Evolutionary conservation across 2,888 invertebrate species (phyloP).

Genomic region (Thymelicus sylvestris): DNA sequence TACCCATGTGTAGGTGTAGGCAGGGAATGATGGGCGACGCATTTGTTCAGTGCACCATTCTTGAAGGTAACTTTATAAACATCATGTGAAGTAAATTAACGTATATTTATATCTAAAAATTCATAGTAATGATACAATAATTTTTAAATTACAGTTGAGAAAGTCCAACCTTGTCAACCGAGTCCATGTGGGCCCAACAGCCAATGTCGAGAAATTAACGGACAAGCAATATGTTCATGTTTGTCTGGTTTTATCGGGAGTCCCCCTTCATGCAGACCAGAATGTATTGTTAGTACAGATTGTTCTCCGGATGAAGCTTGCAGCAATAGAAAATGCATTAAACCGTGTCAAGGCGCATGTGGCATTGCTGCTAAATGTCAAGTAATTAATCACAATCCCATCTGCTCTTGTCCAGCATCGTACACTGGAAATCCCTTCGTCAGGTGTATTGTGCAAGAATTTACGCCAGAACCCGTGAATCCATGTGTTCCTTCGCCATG

Average conservation of each 20-base stretch:
- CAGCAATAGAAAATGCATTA: slow-evolving; percentile 90
- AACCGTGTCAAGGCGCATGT: slow-evolving; percentile 94
- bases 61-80: slow-evolving; percentile 60
- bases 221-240: slow-evolving; percentile 90
- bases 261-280: slow-evolving; percentile 91
- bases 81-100: not conserved
- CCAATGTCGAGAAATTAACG: slow-evolving; percentile 89
- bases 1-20: slow-evolving; percentile 89
- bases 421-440: slow-evolving; percentile 91
- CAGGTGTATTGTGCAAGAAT: slow-evolving; percentile 84
- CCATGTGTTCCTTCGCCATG: slow-evolving; percentile 93
- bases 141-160: slow-evolving; percentile 60
- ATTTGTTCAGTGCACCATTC: slow-evolving; percentile 84
- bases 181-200: slow-evolving; percentile 92
- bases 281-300: slow-evolving; percentile 90
- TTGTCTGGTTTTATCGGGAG: slow-evolving; percentile 88
- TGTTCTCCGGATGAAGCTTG: slow-evolving; percentile 90
- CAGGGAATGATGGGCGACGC: slow-evolving; percentile 88
- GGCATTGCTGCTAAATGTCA: slow-evolving; percentile 90
- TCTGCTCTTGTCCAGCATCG: slow-evolving; percentile 88
- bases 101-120: not conserved
- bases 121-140: slow-evolving; percentile 10
- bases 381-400: slow-evolving; percentile 92
- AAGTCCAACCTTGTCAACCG: slow-evolving; percentile 70
- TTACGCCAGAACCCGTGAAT: slow-evolving; percentile 79